Base-by-base conservation (phyloP, 2,113 vertebrate species). In the Xyliphius kryptos region DNA sequence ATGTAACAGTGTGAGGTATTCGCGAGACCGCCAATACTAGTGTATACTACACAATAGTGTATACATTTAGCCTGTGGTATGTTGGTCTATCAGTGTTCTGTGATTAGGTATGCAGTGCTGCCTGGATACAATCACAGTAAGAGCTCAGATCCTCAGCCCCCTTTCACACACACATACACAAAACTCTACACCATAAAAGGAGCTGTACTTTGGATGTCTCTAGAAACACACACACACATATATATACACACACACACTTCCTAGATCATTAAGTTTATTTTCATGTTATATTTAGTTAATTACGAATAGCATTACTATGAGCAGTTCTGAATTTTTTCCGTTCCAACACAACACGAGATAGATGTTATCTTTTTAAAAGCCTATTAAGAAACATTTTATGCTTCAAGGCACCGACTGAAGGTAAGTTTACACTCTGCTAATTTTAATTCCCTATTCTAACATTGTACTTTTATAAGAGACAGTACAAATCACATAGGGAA, bases 121-220 rank as follows among this genome's bases (percentile, higher is more conserved):
- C 38, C 55, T 56, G 55, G 55, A 56, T 38, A 56, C 54, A 56
- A 16, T 56, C 38, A 43, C 0, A 7, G 38, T 56, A 43, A 43
- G 53, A 56, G 53, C 36, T 55, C 32, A 38, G 54, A 19, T 19
- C 36, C 21, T 19, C 38, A 17, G 12, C 17, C 12, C 13, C 21
- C 17, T 41, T 7, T 13, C 55, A 43, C 38, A 43, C 55, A 56
- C 11, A 56, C 55, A 38, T 41, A n/a, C n/a, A n/a, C n/a, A n/a
- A n/a, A 41, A 43, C 17, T 43, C 19, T 56, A 56, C 38, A 56
- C 55, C 55, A 56, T 56, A 56, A 56, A 56, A 56, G 55, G 55
- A 56, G 17, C 55, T 43, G 55, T 43, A n/a, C 17, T 13, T 20
- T n/a, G 13, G 38, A 43, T n/a, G n/a, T n/a, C n/a, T n/a, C n/a